Evolutionary conservation across 30 jellyfish, hydroid and myxozoan genomes (phyloP).

Genomic region (Mastigias papua): DNA sequence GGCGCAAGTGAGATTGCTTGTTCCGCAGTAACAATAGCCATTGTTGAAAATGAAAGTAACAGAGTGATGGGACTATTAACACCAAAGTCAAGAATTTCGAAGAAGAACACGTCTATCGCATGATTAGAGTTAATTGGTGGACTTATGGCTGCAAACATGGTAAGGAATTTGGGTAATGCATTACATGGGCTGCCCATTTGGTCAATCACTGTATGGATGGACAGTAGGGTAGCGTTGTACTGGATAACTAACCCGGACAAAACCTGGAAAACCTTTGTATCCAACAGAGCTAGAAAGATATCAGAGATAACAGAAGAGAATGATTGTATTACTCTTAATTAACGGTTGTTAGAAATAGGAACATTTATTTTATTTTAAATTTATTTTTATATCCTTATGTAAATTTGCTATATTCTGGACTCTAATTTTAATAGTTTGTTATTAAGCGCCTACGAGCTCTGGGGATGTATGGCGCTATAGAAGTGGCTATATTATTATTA

Average conservation of each 20-base stretch:
- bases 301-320: slow-evolving; percentile 24
- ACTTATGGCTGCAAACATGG: too few species aligned
- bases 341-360: too few species aligned
- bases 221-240: slow-evolving; percentile 52
- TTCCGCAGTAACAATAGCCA: slow-evolving; percentile 51
- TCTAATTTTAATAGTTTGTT: too few species aligned
- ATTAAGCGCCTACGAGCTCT: too few species aligned
- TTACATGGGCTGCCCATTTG: slow-evolving; percentile 25
- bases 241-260: slow-evolving; percentile 54
- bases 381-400: too few species aligned
- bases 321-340: too few species aligned
- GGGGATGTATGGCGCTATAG: too few species aligned
- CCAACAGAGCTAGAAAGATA: too few species aligned
- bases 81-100: slow-evolving; percentile 54
- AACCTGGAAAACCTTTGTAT: slow-evolving; percentile 52
- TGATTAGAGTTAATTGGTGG: slow-evolving; percentile 69
- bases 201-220: slow-evolving; percentile 59
- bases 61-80: slow-evolving; percentile 52
- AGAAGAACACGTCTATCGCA: slow-evolving; percentile 68
- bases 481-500: too few species aligned
- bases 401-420: too few species aligned
- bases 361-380: too few species aligned
- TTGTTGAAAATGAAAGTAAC: too few species aligned
- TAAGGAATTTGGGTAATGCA: slow-evolving; percentile 49
- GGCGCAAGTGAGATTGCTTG: slow-evolving; percentile 78